Evolutionary conservation across 2,888 invertebrate species (phyloP).

Genomic region (Drosophila nr. perissopoda): DNA sequence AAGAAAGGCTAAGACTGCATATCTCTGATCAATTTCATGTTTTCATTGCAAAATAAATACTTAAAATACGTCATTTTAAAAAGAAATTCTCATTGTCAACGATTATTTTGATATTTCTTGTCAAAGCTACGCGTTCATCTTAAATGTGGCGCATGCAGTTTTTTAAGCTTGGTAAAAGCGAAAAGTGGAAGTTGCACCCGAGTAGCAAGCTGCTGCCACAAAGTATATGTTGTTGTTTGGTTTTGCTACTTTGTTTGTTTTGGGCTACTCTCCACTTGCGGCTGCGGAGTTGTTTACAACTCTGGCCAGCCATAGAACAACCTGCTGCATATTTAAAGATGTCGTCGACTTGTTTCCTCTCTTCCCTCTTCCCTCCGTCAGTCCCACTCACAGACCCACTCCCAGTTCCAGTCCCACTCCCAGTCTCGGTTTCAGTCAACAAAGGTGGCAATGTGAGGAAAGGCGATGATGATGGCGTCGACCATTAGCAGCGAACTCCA

Average conservation of each 20-base stretch:
- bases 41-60: background rate
- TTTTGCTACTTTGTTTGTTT: constrained; percentile 47
- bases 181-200: constrained; percentile 62
- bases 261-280: constrained; percentile 76
- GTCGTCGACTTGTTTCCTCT: constrained; percentile 59
- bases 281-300: constrained; percentile 70
- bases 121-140: background rate
- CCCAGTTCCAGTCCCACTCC: background rate
- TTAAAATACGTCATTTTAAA: background rate
- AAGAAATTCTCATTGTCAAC: background rate
- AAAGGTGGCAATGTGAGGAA: constrained; percentile 62
- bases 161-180: constrained; percentile 19
- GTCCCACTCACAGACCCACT: background rate
- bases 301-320: constrained; percentile 45
- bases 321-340: constrained; percentile 78
- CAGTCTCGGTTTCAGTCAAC: constrained; percentile 49
- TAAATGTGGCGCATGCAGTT: constrained; percentile 11
- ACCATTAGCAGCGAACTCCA: constrained; percentile 64
- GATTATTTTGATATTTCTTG: constrained; percentile 1
- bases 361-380: background rate
- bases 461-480: constrained; percentile 26
- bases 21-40: too few relatives aligned
- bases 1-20: background rate
- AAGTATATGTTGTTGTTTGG: constrained; percentile 41
- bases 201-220: constrained; percentile 43